Evolutionary conservation across 2,888 invertebrate species (phyloP).

Genomic region (Drosophila acutilabella): DNA sequence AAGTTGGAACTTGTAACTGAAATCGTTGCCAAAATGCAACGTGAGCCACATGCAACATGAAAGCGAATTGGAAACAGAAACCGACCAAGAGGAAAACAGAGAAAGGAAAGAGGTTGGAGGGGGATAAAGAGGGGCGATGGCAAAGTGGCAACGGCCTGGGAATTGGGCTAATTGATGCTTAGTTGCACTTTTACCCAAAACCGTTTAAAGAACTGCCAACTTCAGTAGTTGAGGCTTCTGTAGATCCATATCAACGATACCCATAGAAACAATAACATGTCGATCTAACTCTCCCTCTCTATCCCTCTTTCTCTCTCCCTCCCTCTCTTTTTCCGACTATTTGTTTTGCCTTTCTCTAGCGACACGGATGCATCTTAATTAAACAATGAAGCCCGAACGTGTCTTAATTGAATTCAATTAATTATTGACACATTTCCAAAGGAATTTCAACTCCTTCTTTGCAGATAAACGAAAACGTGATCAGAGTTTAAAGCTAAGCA

Average conservation of each 20-base stretch:
- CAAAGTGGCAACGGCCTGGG: slow-evolving; percentile 78
- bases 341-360: slow-evolving; percentile 24
- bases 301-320: background rate
- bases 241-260: slow-evolving; percentile 47
- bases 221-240: slow-evolving; percentile 42
- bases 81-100: slow-evolving; percentile 21
- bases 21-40: slow-evolving; percentile 71
- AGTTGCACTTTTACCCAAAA: slow-evolving; percentile 84
- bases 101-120: background rate
- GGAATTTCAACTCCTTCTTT: slow-evolving; percentile 58
- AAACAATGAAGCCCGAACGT: slow-evolving; percentile 55
- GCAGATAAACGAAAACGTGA: slow-evolving; percentile 66
- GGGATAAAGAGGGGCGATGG: slow-evolving; percentile 40
- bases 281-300: slow-evolving; percentile 22
- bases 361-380: slow-evolving; percentile 83
- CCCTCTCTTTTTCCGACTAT: slow-evolving; percentile 1
- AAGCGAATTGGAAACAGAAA: slow-evolving; percentile 63
- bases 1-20: slow-evolving; percentile 36
- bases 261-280: slow-evolving; percentile 37
- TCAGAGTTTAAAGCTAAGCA: slow-evolving; percentile 39
- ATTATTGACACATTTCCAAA: slow-evolving; percentile 84
- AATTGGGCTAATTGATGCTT: slow-evolving; percentile 84
- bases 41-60: slow-evolving; percentile 76
- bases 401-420: slow-evolving; percentile 84
- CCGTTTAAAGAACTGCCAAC: slow-evolving; percentile 71